phyloP scores from a whole-genome alignment of 2,113 vertebrate species.

The Myiozetetes cayanensis region DNA sequence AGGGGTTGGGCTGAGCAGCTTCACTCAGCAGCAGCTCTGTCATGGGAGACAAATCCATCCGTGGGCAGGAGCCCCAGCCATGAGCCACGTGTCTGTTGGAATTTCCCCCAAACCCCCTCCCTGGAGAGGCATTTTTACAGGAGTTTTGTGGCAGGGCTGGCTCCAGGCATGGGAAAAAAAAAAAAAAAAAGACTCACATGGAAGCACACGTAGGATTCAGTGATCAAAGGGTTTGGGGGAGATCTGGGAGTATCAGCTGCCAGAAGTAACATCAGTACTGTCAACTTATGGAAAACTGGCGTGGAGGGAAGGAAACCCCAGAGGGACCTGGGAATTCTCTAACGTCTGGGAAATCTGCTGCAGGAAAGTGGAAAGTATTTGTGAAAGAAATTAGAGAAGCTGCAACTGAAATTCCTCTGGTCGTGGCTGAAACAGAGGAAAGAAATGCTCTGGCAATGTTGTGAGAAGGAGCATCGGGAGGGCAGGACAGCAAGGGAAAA shows the following conservation, averaged over 20 bases:
- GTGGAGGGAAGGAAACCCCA: not conserved
- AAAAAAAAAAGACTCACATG: not conserved
- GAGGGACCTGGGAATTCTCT: slow-evolving; percentile 17
- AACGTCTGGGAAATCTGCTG: slow-evolving; percentile 28
- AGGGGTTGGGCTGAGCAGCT: not conserved
- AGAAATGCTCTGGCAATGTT: not conserved
- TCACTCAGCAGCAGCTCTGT: not conserved
- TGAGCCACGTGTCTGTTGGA: rapidly evolving
- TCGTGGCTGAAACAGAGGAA: not conserved
- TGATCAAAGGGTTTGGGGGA: not conserved
- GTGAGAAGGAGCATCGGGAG: not conserved
- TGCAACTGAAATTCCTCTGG: slow-evolving; percentile 19
- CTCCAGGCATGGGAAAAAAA: not conserved
- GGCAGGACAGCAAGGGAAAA: not conserved
- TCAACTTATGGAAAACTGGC: not conserved
- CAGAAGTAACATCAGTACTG: not conserved
- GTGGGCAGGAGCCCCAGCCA: not conserved
- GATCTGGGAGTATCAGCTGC: not conserved
- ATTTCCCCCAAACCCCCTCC: not conserved
- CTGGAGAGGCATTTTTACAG: not conserved
- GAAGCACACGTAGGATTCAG: not conserved
- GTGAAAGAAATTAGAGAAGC: not conserved
- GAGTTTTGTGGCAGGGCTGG: not conserved
- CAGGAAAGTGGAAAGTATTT: slow-evolving; percentile 26
- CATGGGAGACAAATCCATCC: not conserved